Percentiles rank a stretch among this genome's conserved stretches.
phyloP scores from a whole-genome alignment of 1,140 invertebrate species.

The Halictus rubicundus region DNA sequence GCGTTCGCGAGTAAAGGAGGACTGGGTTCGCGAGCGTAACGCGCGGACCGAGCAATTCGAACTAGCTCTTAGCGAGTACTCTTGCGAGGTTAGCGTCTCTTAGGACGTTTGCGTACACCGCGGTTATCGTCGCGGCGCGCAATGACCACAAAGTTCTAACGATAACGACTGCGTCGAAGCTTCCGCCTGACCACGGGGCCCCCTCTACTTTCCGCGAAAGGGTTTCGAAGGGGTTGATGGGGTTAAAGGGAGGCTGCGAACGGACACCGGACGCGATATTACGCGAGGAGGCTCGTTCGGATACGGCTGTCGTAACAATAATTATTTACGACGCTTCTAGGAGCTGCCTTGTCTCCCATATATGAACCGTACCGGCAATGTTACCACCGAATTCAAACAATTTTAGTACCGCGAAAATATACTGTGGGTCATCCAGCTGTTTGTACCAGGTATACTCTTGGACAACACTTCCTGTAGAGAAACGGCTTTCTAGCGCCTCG shows the following conservation, averaged over 20 bases:
- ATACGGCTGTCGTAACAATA: constrained; percentile 9
- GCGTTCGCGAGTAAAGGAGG: no score
- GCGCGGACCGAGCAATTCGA: background rate
- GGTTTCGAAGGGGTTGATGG: no score
- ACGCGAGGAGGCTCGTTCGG: constrained; percentile 11
- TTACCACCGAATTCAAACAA: no score
- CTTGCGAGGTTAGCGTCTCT: background rate
- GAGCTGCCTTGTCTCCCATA: background rate
- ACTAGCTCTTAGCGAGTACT: constrained; percentile 19
- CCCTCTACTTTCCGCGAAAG: background rate
- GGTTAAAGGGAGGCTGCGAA: background rate
- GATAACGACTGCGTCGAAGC: constrained; percentile 18
- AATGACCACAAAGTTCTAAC: constrained; percentile 26
- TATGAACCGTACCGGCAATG: no score
- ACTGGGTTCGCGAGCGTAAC: no score
- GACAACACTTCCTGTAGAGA: no score
- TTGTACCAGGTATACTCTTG: no score
- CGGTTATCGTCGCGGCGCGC: constrained; percentile 5
- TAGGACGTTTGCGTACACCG: constrained; percentile 11
- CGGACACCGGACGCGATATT: constrained; percentile 20
- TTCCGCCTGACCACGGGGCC: background rate
- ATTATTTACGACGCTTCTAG: constrained; percentile 51
- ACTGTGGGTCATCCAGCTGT: no score
- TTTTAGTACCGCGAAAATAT: no score
- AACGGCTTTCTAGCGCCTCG: no score